Base-by-base conservation (phyloP, 2,888 invertebrate genomes). In the Lithosia quadra region DNA sequence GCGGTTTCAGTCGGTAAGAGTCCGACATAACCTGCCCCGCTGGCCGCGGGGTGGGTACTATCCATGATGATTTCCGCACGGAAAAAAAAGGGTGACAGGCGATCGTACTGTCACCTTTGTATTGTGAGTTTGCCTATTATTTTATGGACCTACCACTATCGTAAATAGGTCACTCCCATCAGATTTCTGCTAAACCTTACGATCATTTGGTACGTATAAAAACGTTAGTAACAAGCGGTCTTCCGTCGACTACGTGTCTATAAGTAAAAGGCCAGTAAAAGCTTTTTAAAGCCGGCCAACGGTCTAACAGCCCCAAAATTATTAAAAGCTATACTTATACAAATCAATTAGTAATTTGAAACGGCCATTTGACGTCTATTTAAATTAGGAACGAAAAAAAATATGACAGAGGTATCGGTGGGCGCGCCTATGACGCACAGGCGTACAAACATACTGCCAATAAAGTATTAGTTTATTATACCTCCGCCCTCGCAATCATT, bases 391-490 rank as follows among this genome's bases (percentile, higher is more conserved):
- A 75, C 75, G 81, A 73, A 78, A 74, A 70, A 71, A 77, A 77
- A 76, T 72, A 73, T 75, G 71, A 73, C 77, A 76, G 76, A 65
- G 70, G 69, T 73, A 69, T 73, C 61, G 65, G 53, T 80, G 87
- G 92, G 91, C 76, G 92, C 85, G 92, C 89, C 91, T 86, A 88
- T 93, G 93, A 94, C 94, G 93, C 92, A 92, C 90, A 86, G 75
- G 75, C 84, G 83, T 72, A 85, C 91, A 91, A 92, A 92, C 92
- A 92, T 82, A 84, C 81, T 74, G 85, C 84, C 90, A 88, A 91
- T 93, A 93, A 94, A 92, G 84, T 91, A 92, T 91, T 89, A 92
- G 88, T 92, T 92, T 92, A 93, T 92, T 91, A 88, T 91, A 88
- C 87, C 88, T 81, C 86, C 91, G 89, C 92, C 93, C 90, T 88